Percentiles rank a stretch among this genome's conserved stretches.
Conservation (phyloP, 2,797 vertebrate genomes). For the Micromesistius poutassou region DNA sequence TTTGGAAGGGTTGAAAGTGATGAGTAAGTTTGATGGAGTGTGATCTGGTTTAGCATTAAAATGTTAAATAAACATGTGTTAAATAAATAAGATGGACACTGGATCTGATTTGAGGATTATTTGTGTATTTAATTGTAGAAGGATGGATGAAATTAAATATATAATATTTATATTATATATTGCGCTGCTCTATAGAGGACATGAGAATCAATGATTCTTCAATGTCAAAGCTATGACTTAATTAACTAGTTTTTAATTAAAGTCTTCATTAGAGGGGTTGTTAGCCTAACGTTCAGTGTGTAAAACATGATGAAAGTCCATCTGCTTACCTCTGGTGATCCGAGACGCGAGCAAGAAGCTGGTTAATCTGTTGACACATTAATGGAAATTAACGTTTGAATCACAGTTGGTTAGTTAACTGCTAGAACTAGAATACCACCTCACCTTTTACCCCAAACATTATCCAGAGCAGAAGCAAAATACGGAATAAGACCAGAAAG, state of each 20-base stretch:
- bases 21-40: neutral
- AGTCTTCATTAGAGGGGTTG: neutral
- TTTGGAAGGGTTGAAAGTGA: neutral
- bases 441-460: neutral
- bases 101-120: neutral
- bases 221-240: neutral
- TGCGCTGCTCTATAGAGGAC: neutral
- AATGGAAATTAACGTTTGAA: constrained; percentile 1
- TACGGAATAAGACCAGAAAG: neutral
- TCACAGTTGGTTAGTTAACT: no score
- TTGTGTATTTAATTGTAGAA: neutral
- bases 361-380: constrained; percentile 69
- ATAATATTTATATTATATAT: no score
- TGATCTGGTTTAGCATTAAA: constrained; percentile 4
- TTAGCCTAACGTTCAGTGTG: neutral
- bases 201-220: neutral
- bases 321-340: constrained; percentile 71
- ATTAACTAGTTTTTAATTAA: neutral
- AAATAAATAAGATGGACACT: constrained; percentile 8
- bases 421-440: neutral
- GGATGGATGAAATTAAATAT: neutral
- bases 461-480: no score
- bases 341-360: constrained; percentile 70
- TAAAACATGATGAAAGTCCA: neutral
- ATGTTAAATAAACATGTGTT: no score